A percentile compares a stretch with the other conserved stretches of the same genome.
Evolutionary conservation across 2,113 vertebrate species (phyloP).

Genomic region (Rana temporaria): DNA sequence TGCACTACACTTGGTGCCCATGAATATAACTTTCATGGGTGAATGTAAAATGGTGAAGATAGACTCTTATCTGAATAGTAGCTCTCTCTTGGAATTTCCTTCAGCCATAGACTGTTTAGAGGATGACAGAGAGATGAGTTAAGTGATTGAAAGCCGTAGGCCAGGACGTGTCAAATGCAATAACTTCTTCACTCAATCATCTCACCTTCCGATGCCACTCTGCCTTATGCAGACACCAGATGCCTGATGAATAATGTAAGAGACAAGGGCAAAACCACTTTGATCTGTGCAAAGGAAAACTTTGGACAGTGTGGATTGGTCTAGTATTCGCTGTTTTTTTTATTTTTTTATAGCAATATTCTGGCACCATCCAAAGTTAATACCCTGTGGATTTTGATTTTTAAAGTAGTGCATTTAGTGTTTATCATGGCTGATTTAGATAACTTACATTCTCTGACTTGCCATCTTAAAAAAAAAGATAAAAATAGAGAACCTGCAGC

Average conservation of each 20-base stretch:
- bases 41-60: constrained; percentile 16
- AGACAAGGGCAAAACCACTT: constrained; percentile 82
- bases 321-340: constrained; percentile 59
- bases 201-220: constrained; percentile 73
- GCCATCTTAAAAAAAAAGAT: constrained; percentile 37
- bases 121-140: constrained; percentile 66
- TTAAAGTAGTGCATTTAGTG: constrained; percentile 56
- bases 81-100: constrained; percentile 46
- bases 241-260: constrained; percentile 74
- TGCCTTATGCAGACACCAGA: constrained; percentile 72
- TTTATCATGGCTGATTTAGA: constrained; percentile 53
- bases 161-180: constrained; percentile 66
- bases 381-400: constrained; percentile 42
- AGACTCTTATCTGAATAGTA: constrained; percentile 36
- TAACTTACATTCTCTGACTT: constrained; percentile 54
- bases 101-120: constrained; percentile 38
- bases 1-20: neutral
- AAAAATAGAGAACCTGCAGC: constrained; percentile 55
- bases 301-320: constrained; percentile 58
- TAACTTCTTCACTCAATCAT: constrained; percentile 76
- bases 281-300: constrained; percentile 61
- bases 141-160: constrained; percentile 65
- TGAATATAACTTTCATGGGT: neutral
- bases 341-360: constrained; percentile 18
- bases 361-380: constrained; percentile 52